These are phyloP conservation scores for Apodemia duryi DNA, from an alignment of 2,888 invertebrate genomes.

Conservation along the genomic window DNA sequence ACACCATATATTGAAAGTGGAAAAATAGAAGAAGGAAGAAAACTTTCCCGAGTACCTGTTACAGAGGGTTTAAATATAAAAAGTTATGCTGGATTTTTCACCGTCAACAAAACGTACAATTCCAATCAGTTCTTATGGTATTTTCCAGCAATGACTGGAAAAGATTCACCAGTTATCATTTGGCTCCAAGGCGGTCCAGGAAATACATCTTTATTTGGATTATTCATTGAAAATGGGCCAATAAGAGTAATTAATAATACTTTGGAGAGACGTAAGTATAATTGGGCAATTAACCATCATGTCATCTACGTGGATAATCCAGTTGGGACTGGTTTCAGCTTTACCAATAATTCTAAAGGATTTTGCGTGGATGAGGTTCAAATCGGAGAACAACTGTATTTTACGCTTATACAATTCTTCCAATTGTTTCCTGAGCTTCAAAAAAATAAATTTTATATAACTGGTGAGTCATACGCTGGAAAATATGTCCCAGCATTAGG, in stretches of 20 bases:
- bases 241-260: too few relatives aligned
- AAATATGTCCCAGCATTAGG: background rate
- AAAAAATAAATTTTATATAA: background rate
- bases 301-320: background rate
- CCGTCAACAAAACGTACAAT: background rate
- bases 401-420: too few relatives aligned
- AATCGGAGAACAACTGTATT: background rate
- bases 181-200: background rate
- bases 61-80: background rate
- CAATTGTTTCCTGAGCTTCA: background rate
- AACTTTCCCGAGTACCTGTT: background rate
- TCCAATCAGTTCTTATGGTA: background rate
- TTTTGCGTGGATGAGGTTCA: background rate
- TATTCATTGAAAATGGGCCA: too few relatives aligned
- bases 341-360: background rate
- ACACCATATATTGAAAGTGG: constrained; percentile 3
- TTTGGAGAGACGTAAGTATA: background rate
- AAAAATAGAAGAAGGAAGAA: background rate
- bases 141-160: background rate
- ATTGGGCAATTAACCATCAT: background rate
- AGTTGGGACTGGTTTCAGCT: background rate
- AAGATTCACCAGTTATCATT: background rate
- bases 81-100: constrained; percentile 1
- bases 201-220: background rate
- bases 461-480: background rate